Base-by-base conservation (phyloP, 35 echinoderm and acorn worm genomes). In the Apostichopus japonicus region DNA sequence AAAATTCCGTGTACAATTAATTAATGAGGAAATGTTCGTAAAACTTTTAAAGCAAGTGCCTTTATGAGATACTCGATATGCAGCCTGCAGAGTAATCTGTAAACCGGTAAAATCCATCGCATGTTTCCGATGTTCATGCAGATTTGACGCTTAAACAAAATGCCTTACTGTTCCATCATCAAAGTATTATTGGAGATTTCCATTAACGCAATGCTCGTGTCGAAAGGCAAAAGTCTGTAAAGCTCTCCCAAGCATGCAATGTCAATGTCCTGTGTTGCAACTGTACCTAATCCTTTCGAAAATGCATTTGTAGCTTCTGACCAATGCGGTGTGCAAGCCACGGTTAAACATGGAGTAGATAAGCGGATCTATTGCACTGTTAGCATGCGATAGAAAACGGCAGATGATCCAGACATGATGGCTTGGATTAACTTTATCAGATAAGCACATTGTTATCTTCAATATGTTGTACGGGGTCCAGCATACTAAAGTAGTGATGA, bases 321-420 rank as follows among this genome's bases (percentile, higher is more conserved):
- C 16, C 6, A 84, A 15, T 23, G 81, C 81, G 4, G 53, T 54
- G 6, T 59, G 54, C 56, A 84, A 51, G 16, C 81, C 51, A 10
- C 54, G 54, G 22, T 84, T 84, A 84, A 84, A 84, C 81, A 84
- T 84, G 22, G 81, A 54, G 81, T 84, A 84, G 16, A 84, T 84
- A 2, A 84, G 53, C 23, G 81, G 81, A n/a, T 84, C 81, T 16
- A 84, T 17, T 57, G 55, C 81, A 22, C 17, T 57, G 57, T 59
- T 84, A 13, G 55, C 27, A 58, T 84, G 57, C 15, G 81, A 21
- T 6, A 84, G 7, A 55, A 24, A 57, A 21, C 17, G 51, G 22
- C 10, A 22, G 55, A 21, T 19, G 54, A 58, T n/a, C 51, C 15
- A 84, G 10, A 54, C 17, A 53, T 58, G 56, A 51, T 10, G 53